Conservation (phyloP, 2,888 invertebrate genomes). For the Zaprionus bogoriensis region DNA sequence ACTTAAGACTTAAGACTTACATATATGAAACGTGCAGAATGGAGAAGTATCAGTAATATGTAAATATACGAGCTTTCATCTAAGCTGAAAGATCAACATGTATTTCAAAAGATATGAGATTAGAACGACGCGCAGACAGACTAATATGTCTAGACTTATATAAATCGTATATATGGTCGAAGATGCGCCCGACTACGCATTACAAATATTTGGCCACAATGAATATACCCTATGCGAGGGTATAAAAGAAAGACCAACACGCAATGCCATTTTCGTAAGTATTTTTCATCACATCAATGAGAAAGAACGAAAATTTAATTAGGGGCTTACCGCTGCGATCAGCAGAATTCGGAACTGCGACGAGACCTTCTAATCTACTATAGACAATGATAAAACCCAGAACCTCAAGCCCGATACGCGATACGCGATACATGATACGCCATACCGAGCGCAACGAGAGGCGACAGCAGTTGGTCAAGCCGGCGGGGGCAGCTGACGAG, state of each 20-base stretch:
- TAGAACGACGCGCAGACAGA: too few relatives aligned
- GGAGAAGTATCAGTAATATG: too few relatives aligned
- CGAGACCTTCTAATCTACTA: slow-evolving; percentile 75
- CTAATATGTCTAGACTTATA: too few relatives aligned
- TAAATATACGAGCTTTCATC: too few relatives aligned
- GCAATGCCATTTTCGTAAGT: slow-evolving; percentile 47
- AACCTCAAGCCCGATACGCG: slow-evolving; percentile 44
- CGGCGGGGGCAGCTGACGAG: slow-evolving; percentile 33
- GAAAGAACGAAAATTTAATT: slow-evolving; percentile 61
- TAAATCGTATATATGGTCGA: too few relatives aligned
- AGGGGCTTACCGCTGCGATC: slow-evolving; percentile 76
- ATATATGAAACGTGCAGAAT: too few relatives aligned
- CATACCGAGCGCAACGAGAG: slow-evolving; percentile 19
- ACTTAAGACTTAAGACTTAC: too few relatives aligned
- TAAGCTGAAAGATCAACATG: too few relatives aligned
- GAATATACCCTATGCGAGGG: too few relatives aligned
- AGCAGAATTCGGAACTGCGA: slow-evolving; percentile 69
- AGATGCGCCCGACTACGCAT: too few relatives aligned
- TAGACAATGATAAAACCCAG: slow-evolving; percentile 58
- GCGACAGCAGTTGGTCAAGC: slow-evolving; percentile 50
- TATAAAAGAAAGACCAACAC: slow-evolving; percentile 24
- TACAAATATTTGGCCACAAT: too few relatives aligned
- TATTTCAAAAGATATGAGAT: too few relatives aligned
- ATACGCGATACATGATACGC: slow-evolving; percentile 11
- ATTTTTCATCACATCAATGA: slow-evolving; percentile 31